Evolutionary conservation across 2,888 invertebrate species (phyloP).

Genomic region (Yponomeuta malinellus): DNA sequence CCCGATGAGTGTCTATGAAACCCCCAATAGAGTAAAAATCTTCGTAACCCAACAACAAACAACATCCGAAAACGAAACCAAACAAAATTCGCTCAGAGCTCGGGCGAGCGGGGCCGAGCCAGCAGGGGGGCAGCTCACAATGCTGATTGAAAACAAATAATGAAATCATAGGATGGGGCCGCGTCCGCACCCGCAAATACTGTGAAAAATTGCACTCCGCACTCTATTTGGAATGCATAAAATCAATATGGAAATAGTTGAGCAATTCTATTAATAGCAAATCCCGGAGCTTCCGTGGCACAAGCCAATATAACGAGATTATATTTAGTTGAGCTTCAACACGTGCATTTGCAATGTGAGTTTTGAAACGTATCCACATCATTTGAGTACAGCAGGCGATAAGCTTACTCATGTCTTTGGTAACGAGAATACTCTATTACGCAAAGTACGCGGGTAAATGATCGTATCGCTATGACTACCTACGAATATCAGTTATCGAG

Average conservation of each 20-base stretch:
- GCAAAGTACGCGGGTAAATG: too few relatives aligned
- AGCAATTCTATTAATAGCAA: neutral
- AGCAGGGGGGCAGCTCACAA: conserved; percentile 53
- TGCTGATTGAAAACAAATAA: conserved; percentile 76
- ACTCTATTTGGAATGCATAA: conserved; percentile 43
- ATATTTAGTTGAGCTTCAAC: neutral
- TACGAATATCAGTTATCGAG: too few relatives aligned
- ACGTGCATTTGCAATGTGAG: neutral
- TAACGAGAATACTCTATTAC: too few relatives aligned
- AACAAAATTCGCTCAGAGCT: conserved; percentile 62
- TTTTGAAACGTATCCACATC: neutral
- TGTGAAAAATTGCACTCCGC: conserved; percentile 63
- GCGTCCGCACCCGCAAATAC: conserved; percentile 56
- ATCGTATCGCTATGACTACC: too few relatives aligned
- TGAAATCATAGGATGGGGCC: conserved; percentile 67
- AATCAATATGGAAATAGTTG: conserved; percentile 21
- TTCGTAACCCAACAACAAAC: conserved; percentile 62
- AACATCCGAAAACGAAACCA: conserved; percentile 70
- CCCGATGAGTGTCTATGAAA: conserved; percentile 17
- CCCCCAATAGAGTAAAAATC: conserved; percentile 44
- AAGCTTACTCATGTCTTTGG: too few relatives aligned
- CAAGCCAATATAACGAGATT: neutral
- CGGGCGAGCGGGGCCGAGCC: conserved; percentile 22
- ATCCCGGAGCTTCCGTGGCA: neutral
- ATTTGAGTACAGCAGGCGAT: neutral